These are phyloP conservation scores for Argyresthia goedartella DNA, from an alignment of 2,888 invertebrate genomes.

Conservation along the genomic window DNA sequence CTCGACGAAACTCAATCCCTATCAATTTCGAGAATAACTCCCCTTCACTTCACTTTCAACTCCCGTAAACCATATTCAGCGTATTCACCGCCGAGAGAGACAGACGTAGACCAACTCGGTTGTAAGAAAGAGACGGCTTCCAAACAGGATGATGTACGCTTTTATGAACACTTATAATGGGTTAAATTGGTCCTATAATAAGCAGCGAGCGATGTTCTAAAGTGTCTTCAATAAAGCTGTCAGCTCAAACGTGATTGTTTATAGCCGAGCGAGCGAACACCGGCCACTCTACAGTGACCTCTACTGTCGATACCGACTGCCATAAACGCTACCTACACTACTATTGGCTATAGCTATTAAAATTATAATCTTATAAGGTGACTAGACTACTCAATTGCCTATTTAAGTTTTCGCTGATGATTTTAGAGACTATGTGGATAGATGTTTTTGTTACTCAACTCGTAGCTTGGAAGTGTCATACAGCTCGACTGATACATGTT, in stretches of 20 bases:
- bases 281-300: background rate
- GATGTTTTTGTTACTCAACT: too few species aligned
- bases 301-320: background rate
- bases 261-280: constrained; percentile 14
- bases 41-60: constrained; percentile 47
- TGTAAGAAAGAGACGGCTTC: constrained; percentile 31
- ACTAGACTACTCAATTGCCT: too few species aligned
- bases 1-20: constrained; percentile 22
- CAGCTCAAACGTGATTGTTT: constrained; percentile 34
- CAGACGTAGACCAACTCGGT: constrained; percentile 12
- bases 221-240: constrained; percentile 50
- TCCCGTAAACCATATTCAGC: constrained; percentile 56
- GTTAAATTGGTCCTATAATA: constrained; percentile 63
- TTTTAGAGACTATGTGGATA: too few species aligned
- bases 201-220: constrained; percentile 49
- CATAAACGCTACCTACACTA: too few species aligned
- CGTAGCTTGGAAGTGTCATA: too few species aligned
- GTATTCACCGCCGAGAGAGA: constrained; percentile 29
- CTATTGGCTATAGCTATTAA: too few species aligned
- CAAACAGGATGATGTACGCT: constrained; percentile 64
- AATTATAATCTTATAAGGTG: too few species aligned
- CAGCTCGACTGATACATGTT: too few species aligned
- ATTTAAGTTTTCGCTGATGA: too few species aligned
- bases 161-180: constrained; percentile 63
- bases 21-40: constrained; percentile 47